These are phyloP conservation scores for Drosophila neocordata DNA, from an alignment of 1,140 invertebrate species.

Conservation along the genomic window DNA sequence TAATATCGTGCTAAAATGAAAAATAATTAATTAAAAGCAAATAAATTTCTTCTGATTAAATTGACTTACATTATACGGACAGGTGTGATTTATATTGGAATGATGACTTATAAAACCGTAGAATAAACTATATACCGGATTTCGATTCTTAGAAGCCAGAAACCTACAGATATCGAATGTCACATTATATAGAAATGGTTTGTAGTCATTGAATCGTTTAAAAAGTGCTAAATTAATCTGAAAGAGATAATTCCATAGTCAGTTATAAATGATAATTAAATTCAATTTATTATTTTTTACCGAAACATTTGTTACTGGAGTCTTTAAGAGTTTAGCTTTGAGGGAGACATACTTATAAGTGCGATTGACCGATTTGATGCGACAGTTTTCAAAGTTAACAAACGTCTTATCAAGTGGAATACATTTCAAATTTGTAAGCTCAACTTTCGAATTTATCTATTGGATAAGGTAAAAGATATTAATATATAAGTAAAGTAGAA, in stretches of 20 bases:
- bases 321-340: neutral
- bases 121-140: neutral
- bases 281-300: neutral
- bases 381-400: neutral
- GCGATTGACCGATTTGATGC: neutral
- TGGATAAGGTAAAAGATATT: neutral
- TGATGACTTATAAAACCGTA: neutral
- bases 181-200: constrained; percentile 29
- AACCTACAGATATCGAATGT: constrained; percentile 22
- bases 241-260: too few species aligned
- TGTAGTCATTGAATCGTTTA: neutral
- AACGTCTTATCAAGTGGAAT: neutral
- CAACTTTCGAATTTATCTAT: neutral
- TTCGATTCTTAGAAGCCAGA: constrained; percentile 15
- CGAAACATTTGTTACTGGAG: neutral
- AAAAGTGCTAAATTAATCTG: neutral
- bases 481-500: neutral
- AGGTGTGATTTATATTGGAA: constrained; percentile 32
- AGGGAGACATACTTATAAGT: neutral
- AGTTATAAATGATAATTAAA: too few species aligned
- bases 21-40: neutral
- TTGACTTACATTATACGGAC: constrained; percentile 14
- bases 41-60: neutral
- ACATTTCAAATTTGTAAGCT: neutral
- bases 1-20: neutral